Conservation (phyloP, 1,140 invertebrate species). For the Apis cerana region DNA sequence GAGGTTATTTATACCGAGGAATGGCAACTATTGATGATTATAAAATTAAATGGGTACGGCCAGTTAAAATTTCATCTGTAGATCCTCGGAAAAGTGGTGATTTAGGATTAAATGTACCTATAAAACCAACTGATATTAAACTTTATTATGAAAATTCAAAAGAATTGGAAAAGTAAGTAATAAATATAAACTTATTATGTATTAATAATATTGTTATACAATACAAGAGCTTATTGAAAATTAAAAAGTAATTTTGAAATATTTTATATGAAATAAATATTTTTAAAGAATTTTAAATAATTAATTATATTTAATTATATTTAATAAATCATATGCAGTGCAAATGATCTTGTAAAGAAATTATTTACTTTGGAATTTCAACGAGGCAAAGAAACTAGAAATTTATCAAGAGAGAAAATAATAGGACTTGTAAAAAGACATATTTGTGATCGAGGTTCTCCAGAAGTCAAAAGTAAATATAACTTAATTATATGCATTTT, state of each 20-base stretch:
- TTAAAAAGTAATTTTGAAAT: neutral
- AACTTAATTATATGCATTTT: neutral
- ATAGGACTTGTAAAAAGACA: constrained; percentile 82
- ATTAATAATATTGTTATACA: neutral
- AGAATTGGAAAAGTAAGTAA: constrained; percentile 82
- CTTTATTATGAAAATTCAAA: constrained; percentile 78
- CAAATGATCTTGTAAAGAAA: constrained; percentile 82
- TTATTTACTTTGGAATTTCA: constrained; percentile 83
- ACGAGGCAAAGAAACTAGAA: constrained; percentile 71
- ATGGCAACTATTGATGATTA: neutral
- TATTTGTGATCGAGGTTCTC: constrained; percentile 81
- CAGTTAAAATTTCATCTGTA: constrained; percentile 47
- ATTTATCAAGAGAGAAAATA: constrained; percentile 75
- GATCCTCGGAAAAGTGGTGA: constrained; percentile 84
- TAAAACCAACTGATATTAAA: constrained; percentile 75
- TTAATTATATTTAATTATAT: neutral
- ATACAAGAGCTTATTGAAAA: neutral
- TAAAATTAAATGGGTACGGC: constrained; percentile 12
- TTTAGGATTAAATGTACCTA: constrained; percentile 74
- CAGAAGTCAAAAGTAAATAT: constrained; percentile 82
- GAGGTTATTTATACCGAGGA: constrained; percentile 15
- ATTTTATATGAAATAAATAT: too few relatives aligned
- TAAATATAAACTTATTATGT: constrained; percentile 2
- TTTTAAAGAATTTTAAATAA: neutral
- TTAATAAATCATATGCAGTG: constrained; percentile 70